Evolutionary conservation across 2,113 vertebrate species (phyloP), one percentile per base, ranked within the genome.

Genomic region (Chaetodon trifascialis): DNA sequence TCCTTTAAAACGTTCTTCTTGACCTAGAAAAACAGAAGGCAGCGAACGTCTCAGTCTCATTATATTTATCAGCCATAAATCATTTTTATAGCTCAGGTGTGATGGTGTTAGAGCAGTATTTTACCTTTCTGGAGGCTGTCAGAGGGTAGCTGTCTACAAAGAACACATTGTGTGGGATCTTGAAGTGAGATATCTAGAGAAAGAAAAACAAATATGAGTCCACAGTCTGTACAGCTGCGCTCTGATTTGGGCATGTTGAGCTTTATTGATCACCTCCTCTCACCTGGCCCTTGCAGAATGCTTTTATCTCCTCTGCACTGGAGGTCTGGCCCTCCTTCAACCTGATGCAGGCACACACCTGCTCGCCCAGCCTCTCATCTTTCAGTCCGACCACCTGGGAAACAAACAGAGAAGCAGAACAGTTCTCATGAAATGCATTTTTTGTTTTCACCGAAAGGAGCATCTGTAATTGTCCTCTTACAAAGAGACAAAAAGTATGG

Each of bases 221-320:
- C 3, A 23, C 17, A 49, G 36, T 21, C 16, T 49, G 14, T 2
- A 44, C 46, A 46, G 8, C 4, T 44, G 14, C 51, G 17, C 49
- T 30, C 11, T 19, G 30, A 60, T 36, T 60, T 42, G 25, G 19
- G 21, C 11, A n/a, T 30, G 34, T 44, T 38, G 10, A n/a, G 23
- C 6, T 58, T 17, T 21, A 3, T 55, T 16, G 16, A 51, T 69
- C n/a, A 9, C 38, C 65, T 8, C 2, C 46, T 71, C 86, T 84
- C 47, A 99, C 98, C 96, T 99, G 96, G 54, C 96, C 97, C 94
- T 95, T 97, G 94, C 97, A 99, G 95, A 96, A 99, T 2, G 87
- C 87, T 94, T 90, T 96, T 25, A 99, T 94, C 65, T 99, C 97
- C 10, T 98, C 96, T 1, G 86, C 54, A 0, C 95, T 96, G 73